phyloP scores from a whole-genome alignment of 2,797 vertebrate genomes.

The Crossoptilon crossoptilon region DNA sequence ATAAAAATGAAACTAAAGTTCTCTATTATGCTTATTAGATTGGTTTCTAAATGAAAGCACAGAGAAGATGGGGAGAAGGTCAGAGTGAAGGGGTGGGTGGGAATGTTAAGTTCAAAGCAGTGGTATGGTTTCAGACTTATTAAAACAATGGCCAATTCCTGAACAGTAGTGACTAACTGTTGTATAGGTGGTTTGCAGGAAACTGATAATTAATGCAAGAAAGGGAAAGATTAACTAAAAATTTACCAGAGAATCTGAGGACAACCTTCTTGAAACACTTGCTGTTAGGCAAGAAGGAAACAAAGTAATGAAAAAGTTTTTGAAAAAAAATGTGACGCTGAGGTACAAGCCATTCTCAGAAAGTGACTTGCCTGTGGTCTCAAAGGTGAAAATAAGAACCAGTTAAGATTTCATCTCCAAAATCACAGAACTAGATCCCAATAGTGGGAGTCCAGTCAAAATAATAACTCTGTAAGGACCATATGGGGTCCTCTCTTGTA shows the following conservation, averaged over 20 bases:
- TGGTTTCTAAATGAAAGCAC: not conserved
- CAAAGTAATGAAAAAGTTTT: not conserved
- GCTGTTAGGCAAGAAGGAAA: not conserved
- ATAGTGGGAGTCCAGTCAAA: not conserved
- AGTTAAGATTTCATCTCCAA: not conserved
- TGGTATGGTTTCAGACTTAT: not conserved
- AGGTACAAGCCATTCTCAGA: not conserved
- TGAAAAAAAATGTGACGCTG: not conserved
- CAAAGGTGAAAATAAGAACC: not conserved
- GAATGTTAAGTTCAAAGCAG: not conserved
- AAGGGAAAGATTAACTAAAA: not conserved
- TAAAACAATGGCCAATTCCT: not conserved
- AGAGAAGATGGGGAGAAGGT: not conserved
- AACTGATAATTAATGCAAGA: not conserved
- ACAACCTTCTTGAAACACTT: not conserved
- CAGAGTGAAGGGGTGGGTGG: rapidly evolving
- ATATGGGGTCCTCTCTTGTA: not conserved
- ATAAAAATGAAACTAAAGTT: not conserved
- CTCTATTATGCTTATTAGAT: not conserved
- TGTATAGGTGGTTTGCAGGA: not conserved
- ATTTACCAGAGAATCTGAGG: not conserved
- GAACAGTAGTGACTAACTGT: not conserved
- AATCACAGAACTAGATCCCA: not conserved
- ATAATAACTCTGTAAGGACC: not conserved
- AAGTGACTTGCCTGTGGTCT: not conserved